phyloP scores from a whole-genome alignment of 30 jellyfish, hydroid and myxozoan genomes.

The Hydra vulgaris region DNA sequence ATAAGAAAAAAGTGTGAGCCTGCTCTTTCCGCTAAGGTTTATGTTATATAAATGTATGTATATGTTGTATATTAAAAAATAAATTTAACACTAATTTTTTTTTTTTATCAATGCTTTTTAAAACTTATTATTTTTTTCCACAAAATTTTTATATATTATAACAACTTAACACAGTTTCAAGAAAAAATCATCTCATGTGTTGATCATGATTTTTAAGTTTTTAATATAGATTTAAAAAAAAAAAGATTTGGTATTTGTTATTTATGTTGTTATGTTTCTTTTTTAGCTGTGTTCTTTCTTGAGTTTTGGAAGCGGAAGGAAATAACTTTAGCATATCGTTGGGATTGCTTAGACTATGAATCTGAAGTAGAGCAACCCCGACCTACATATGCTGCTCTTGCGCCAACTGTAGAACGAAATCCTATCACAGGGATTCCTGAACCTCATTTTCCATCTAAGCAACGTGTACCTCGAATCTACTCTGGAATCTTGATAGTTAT shows the following conservation, averaged over 20 bases:
- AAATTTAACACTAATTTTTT: no score
- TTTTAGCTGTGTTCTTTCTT: constrained; percentile 85
- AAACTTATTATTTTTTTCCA: no score
- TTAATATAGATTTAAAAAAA: no score
- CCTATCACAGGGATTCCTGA: constrained; percentile 97
- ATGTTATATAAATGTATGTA: no score
- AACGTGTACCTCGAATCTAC: constrained; percentile 75
- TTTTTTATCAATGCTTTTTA: no score
- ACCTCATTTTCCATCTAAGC: constrained; percentile 94
- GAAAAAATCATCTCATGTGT: no score
- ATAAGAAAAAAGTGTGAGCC: no score
- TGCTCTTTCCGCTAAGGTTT: no score
- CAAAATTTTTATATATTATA: no score
- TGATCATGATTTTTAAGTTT: no score
- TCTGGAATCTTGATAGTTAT: constrained; percentile 85
- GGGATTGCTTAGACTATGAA: constrained; percentile 98
- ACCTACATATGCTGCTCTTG: constrained; percentile 98
- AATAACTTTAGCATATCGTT: constrained; percentile 91
- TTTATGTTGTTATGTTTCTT: constrained; percentile 12
- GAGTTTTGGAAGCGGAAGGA: constrained; percentile 98
- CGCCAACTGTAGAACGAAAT: constrained; percentile 97
- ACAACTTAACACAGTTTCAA: no score
- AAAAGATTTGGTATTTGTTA: constrained; percentile 8
- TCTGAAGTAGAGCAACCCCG: constrained; percentile 95
- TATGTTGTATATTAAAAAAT: no score